Conservation (phyloP, 2,113 vertebrate genomes). For the Melanocharis versteri region DNA sequence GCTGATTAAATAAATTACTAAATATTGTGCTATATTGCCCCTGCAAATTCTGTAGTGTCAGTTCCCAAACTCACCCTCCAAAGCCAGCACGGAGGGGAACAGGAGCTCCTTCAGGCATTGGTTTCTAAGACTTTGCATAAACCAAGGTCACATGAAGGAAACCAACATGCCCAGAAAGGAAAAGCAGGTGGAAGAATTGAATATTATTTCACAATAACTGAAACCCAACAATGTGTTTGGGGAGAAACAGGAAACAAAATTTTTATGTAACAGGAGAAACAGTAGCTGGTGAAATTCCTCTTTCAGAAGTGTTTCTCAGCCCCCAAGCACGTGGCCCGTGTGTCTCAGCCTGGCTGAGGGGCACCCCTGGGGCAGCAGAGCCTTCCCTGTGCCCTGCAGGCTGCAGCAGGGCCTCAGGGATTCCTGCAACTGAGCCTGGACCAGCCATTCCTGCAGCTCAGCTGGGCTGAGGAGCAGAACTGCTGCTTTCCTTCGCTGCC, state of each 20-base stretch:
- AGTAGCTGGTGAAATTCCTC: not conserved
- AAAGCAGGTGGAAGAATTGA: not conserved
- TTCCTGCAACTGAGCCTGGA: accelerated
- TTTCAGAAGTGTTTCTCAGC: not conserved
- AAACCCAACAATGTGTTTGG: not conserved
- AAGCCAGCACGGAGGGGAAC: not conserved
- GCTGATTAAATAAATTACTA: not conserved
- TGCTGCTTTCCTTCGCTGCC: not conserved
- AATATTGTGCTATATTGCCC: not conserved
- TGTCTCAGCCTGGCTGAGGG: not conserved
- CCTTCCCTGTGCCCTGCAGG: not conserved
- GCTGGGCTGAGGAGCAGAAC: not conserved
- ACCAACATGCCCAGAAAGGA: not conserved
- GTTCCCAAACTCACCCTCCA: not conserved
- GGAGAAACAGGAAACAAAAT: not conserved
- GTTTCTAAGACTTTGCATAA: not conserved
- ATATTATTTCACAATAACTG: too few species aligned
- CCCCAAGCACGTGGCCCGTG: accelerated
- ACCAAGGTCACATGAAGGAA: not conserved
- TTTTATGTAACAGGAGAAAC: not conserved
- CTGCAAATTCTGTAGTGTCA: not conserved
- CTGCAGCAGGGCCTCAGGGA: not conserved
- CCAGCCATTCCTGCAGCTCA: not conserved
- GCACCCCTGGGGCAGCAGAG: not conserved
- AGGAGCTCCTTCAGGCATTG: not conserved